Evolutionary conservation across 2,113 vertebrate species (phyloP).

Genomic region (Ellobius talpinus): DNA sequence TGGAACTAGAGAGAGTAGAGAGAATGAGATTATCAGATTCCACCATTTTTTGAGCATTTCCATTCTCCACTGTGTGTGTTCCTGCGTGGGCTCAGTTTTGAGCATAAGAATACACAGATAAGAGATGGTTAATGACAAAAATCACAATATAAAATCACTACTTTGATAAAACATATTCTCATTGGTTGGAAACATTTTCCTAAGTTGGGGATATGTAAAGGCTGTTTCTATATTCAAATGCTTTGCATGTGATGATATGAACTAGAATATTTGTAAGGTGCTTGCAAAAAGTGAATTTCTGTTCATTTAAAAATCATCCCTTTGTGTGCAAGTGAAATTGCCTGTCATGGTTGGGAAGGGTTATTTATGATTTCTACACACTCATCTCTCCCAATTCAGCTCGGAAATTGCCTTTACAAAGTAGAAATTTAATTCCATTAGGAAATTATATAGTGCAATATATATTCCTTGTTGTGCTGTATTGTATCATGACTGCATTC

Average conservation of each 20-base stretch:
- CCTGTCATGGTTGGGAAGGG: constrained; percentile 60
- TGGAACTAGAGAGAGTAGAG: neutral
- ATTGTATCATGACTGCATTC: constrained; percentile 56
- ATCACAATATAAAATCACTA: neutral
- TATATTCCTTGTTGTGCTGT: neutral
- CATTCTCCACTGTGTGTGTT: neutral
- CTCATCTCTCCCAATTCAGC: constrained; percentile 18
- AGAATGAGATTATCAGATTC: neutral
- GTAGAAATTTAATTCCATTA: constrained; percentile 49
- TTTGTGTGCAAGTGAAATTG: constrained; percentile 75
- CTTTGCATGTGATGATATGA: constrained; percentile 51
- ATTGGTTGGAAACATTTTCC: constrained; percentile 44
- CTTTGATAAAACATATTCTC: constrained; percentile 32
- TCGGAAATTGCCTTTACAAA: constrained; percentile 58
- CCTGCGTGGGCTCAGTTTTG: neutral
- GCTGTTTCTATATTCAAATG: constrained; percentile 46
- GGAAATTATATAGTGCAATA: constrained; percentile 37
- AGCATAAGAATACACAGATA: neutral
- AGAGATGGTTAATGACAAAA: constrained; percentile 47
- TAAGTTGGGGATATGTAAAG: neutral
- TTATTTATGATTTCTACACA: constrained; percentile 76
- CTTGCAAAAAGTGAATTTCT: constrained; percentile 59
- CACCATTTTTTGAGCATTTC: neutral
- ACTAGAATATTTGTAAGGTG: constrained; percentile 59
- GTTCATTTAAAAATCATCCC: constrained; percentile 59